phyloP scores from a whole-genome alignment of 2,888 invertebrate genomes.

The Limnephilus lunatus region DNA sequence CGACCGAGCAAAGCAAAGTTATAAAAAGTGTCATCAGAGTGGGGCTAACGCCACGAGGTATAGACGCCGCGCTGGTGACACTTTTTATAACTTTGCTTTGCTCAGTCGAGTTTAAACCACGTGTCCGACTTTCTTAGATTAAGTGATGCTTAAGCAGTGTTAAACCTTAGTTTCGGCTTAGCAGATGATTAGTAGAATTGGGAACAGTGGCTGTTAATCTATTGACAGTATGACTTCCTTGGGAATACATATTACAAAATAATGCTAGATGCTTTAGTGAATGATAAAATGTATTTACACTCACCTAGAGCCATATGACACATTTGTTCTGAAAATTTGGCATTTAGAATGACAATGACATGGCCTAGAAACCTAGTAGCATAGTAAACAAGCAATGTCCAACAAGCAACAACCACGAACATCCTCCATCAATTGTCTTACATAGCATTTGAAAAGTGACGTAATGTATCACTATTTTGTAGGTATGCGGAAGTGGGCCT shows the following conservation, averaged over 20 bases:
- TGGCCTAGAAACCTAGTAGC: not conserved
- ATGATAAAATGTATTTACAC: not conserved
- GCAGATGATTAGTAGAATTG: no score
- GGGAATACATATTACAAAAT: no score
- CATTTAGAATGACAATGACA: not conserved
- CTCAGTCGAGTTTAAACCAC: no score
- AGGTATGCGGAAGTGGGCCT: slow-evolving; percentile 85
- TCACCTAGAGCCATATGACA: not conserved
- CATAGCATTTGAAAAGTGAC: not conserved
- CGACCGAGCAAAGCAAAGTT: no score
- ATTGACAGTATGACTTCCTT: not conserved
- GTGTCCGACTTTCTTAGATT: no score
- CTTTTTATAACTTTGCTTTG: no score
- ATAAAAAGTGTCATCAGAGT: no score
- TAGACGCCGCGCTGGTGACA: no score
- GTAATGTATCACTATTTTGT: not conserved
- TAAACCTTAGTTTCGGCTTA: no score
- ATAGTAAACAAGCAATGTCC: not conserved
- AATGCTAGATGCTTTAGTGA: not conserved
- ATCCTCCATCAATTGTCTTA: not conserved
- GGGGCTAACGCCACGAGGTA: no score
- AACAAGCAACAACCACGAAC: not conserved
- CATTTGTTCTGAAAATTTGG: not conserved
- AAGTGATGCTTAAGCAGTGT: no score
- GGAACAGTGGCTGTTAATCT: no score